Conservation (phyloP, 2,113 vertebrate genomes). For the Gambusia holbrooki region DNA sequence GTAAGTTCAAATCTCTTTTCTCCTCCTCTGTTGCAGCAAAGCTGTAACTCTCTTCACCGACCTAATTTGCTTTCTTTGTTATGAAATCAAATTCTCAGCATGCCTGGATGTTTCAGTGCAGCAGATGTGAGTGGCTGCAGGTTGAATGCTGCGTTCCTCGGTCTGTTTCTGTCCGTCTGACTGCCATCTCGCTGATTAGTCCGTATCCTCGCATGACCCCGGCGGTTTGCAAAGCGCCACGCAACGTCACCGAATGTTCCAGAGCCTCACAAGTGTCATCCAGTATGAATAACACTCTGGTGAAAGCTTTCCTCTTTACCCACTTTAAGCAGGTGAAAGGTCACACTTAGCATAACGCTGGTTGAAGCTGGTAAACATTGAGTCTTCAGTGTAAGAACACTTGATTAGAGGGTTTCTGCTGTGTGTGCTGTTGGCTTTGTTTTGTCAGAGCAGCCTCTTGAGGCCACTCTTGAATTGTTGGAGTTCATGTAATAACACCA, state of each 20-base stretch:
- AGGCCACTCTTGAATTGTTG: no score
- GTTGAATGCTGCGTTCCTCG: constrained; percentile 54
- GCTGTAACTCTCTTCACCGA: constrained; percentile 38
- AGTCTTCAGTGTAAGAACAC: neutral
- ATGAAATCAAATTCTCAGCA: constrained; percentile 57
- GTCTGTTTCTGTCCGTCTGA: constrained; percentile 62
- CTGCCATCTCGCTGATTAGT: constrained; percentile 60
- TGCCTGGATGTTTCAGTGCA: constrained; percentile 49
- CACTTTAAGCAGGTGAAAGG: constrained; percentile 15
- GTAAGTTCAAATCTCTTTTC: constrained; percentile 2
- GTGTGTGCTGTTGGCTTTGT: constrained; percentile 8
- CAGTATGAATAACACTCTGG: neutral
- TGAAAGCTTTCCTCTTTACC: neutral
- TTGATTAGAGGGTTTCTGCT: neutral
- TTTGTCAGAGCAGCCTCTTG: neutral
- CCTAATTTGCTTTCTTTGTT: constrained; percentile 42
- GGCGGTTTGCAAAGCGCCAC: constrained; percentile 25
- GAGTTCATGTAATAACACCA: no score
- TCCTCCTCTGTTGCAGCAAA: constrained; percentile 3
- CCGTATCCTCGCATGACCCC: constrained; percentile 49
- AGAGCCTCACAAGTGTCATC: neutral
- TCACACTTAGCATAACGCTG: neutral
- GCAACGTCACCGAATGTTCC: constrained; percentile 31
- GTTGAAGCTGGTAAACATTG: constrained; percentile 9
- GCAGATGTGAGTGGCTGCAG: constrained; percentile 53